Evolutionary conservation across 2,113 vertebrate genomes (phyloP).

Genomic region (Psammodynastes pulverulentus): DNA sequence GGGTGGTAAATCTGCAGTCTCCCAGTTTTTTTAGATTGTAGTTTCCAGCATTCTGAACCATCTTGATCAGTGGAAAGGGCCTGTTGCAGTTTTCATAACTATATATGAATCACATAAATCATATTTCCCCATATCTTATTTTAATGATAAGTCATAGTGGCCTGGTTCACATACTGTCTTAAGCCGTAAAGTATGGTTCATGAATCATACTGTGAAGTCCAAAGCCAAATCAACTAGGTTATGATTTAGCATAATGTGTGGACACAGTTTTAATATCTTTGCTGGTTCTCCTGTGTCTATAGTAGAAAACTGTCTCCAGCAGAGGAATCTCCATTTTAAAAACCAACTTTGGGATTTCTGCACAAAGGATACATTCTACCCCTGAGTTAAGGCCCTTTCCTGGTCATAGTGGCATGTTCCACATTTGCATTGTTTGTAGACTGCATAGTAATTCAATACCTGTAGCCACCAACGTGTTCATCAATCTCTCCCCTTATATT

Average conservation of each 20-base stretch:
- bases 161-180: neutral
- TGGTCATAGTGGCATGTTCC: neutral
- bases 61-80: neutral
- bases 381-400: neutral
- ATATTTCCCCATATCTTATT: neutral
- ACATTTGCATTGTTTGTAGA: neutral
- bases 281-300: neutral
- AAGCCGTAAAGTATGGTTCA: neutral
- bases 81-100: neutral
- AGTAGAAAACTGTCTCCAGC: neutral
- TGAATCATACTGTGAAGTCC: neutral
- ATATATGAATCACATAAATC: neutral
- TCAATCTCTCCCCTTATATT: neutral
- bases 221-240: neutral
- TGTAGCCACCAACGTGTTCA: neutral
- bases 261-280: neutral
- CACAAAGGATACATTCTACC: neutral
- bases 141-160: neutral
- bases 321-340: neutral
- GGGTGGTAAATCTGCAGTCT: neutral
- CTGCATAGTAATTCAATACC: neutral
- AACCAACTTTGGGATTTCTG: neutral
- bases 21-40: neutral
- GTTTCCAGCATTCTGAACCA: neutral
- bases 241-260: neutral